phyloP scores from a whole-genome alignment of 2,888 invertebrate genomes.

The Drosophila ezoana region DNA sequence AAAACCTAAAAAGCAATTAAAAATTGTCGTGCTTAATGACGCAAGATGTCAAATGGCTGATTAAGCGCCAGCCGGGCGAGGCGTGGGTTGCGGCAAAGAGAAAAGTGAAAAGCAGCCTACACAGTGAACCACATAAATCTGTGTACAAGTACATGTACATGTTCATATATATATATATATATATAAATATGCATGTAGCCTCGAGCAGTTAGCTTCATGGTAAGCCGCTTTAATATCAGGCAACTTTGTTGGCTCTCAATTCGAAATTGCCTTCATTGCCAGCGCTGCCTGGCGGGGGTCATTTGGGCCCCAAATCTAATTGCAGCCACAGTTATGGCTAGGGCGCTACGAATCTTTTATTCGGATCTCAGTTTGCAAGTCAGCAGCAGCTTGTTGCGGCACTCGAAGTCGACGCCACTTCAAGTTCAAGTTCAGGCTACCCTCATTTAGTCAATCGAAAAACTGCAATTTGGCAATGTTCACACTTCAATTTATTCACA shows the following conservation, averaged over 20 bases:
- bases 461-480: constrained; percentile 71
- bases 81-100: constrained; percentile 58
- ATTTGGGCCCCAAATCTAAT: constrained; percentile 58
- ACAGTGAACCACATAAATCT: constrained; percentile 12
- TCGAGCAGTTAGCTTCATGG: constrained; percentile 61
- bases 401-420: constrained; percentile 50
- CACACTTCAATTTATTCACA: constrained; percentile 66
- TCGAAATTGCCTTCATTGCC: constrained; percentile 66
- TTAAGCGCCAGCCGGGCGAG: constrained; percentile 50
- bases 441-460: constrained; percentile 64
- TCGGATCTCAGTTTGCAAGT: constrained; percentile 31
- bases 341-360: constrained; percentile 35
- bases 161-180: not conserved
- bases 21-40: constrained; percentile 57
- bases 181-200: constrained; percentile 41
- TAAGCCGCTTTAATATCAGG: constrained; percentile 70
- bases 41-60: constrained; percentile 68
- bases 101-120: constrained; percentile 58
- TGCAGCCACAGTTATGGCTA: constrained; percentile 56
- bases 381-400: constrained; percentile 19
- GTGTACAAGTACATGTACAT: not conserved
- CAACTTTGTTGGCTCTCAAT: constrained; percentile 54
- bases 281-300: constrained; percentile 25
- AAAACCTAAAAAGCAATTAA: constrained; percentile 59
- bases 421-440: constrained; percentile 73